Base-by-base conservation (phyloP, 64 coral and sea anemone species). In the Montipora sp. region DNA sequence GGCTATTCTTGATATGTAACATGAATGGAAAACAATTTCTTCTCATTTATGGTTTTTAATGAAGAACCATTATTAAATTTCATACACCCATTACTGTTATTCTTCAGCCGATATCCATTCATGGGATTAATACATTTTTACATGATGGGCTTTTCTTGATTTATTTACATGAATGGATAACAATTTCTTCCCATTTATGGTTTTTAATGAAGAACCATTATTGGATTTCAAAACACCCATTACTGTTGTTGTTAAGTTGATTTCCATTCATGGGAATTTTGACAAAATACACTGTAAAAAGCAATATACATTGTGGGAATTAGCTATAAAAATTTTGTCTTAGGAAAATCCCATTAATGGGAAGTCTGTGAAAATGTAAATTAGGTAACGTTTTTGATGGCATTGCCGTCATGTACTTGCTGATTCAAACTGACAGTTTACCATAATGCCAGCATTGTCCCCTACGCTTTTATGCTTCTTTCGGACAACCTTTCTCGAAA, bases 251-350 rank as follows among this genome's bases (percentile, higher is more conserved):
- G 19, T 74, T 27, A 74, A 74, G 19, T 74, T 74, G 71, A n/a
- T 74, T 27, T 74, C 71, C n/a, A 74, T 74, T 27, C n/a, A 74
- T 74, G 71, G 71, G 71, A 74, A 20, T 74, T 74, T 74, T 57
- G 51, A 57, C 51, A 57, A 57, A 57, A 57, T 57, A 57, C 51
- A 57, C 51, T 57, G 2, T 57, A 57, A 57, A 57, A 57, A 57
- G 51, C 51, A 57, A 57, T 57, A 57, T 57, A 57, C 51, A 57
- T 57, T 57, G 10, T 57, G 51, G 51, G 51, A 57, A 57, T 57
- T 27, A 27, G 24, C 24, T 27, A 27, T 27, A 27, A 27, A 27
- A 27, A 27, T 27, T 27, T 27, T 27, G 24, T 27, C 0, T 1
- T 27, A 27, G 23, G 24, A 27, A 27, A 27, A 27, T 27, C 24